phyloP scores from a whole-genome alignment of 30 jellyfish, hydroid and myxozoan genomes.

The Morbakka virulenta region DNA sequence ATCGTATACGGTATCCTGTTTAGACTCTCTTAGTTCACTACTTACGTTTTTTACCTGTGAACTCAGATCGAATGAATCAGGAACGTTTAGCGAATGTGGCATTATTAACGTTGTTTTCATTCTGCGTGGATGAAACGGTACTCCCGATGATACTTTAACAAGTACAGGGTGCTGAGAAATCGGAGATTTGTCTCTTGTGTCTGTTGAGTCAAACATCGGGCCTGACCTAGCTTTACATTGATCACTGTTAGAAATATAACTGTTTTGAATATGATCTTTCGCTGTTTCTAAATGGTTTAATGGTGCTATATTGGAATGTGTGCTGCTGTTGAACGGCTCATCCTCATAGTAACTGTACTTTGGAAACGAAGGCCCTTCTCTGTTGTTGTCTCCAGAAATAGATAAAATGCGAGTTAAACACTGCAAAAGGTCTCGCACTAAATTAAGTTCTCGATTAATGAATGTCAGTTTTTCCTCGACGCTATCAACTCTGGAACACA shows the following conservation, averaged over 20 bases:
- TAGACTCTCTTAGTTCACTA: not conserved
- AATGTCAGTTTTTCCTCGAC: not conserved
- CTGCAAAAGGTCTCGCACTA: not conserved
- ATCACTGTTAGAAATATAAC: not conserved
- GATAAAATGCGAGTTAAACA: not conserved
- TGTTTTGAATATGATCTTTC: not conserved
- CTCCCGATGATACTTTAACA: not conserved
- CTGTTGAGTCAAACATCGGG: not conserved
- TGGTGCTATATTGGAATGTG: not conserved
- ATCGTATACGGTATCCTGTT: not conserved
- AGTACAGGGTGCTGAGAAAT: too few relatives aligned
- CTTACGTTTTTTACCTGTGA: not conserved
- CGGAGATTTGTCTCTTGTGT: not conserved
- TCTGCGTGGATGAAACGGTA: not conserved
- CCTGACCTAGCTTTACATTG: not conserved
- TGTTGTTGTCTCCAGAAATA: not conserved
- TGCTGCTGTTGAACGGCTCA: not conserved
- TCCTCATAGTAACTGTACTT: not conserved
- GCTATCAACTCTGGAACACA: not conserved
- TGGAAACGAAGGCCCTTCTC: not conserved
- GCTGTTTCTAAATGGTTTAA: too few relatives aligned
- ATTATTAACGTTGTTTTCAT: not conserved
- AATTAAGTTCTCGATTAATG: not conserved
- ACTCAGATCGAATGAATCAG: too few relatives aligned
- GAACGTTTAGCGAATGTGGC: not conserved